Evolutionary conservation across 2,888 invertebrate genomes (phyloP).

Genomic region (Tholera decimalis): DNA sequence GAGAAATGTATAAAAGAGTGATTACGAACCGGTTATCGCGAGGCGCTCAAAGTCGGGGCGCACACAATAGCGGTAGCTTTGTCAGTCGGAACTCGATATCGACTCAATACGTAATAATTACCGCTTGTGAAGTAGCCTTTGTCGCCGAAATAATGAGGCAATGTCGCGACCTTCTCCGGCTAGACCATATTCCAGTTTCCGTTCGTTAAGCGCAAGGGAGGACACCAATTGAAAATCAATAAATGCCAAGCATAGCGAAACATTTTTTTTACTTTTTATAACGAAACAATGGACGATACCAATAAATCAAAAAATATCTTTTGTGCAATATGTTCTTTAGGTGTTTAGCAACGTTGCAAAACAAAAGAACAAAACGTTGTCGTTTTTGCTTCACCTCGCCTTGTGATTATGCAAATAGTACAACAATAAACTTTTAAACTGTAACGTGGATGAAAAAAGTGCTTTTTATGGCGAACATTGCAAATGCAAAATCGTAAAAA

Average conservation of each 20-base stretch:
- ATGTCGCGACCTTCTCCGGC: constrained; percentile 82
- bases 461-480: constrained; percentile 82
- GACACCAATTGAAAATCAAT: constrained; percentile 78
- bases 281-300: constrained; percentile 78
- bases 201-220: constrained; percentile 78
- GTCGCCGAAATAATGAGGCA: constrained; percentile 82
- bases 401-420: constrained; percentile 89
- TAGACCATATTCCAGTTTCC: constrained; percentile 78
- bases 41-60: constrained; percentile 75
- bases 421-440: constrained; percentile 87
- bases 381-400: constrained; percentile 86
- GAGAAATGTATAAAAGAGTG: constrained; percentile 78
- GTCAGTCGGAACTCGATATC: constrained; percentile 74
- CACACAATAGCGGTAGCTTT: constrained; percentile 75
- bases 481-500: constrained; percentile 82
- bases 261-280: constrained; percentile 74
- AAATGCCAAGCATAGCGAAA: constrained; percentile 79
- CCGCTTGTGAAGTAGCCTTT: constrained; percentile 83
- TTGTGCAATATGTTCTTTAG: constrained; percentile 83
- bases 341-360: constrained; percentile 81
- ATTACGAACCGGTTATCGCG: constrained; percentile 80
- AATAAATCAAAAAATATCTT: constrained; percentile 88
- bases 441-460: constrained; percentile 84
- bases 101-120: constrained; percentile 83
- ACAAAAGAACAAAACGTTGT: constrained; percentile 84